A percentile compares a stretch with the other conserved stretches of the same genome.
These are phyloP conservation scores for Zaprionus taronus DNA, from an alignment of 1,140 invertebrate species.

Conservation along the genomic window DNA sequence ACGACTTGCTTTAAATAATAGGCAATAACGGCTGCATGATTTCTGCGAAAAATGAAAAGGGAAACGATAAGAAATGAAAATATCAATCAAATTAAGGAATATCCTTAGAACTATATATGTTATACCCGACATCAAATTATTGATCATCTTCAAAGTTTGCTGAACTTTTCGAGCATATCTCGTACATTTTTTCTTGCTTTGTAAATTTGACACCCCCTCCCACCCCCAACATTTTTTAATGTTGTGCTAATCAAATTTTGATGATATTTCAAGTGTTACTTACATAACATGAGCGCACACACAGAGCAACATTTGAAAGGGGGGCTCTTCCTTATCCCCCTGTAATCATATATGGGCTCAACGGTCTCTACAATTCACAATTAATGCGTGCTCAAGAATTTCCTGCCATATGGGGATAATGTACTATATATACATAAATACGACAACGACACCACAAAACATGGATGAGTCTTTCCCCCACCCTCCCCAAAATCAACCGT, in stretches of 20 bases:
- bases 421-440: slow-evolving; percentile 30
- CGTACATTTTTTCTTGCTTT: slow-evolving; percentile 4
- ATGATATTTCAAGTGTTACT: slow-evolving; percentile 43
- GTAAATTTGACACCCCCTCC: slow-evolving; percentile 1
- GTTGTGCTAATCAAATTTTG: slow-evolving; percentile 57
- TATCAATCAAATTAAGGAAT: not conserved
- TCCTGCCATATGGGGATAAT: slow-evolving; percentile 55
- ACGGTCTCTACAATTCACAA: slow-evolving; percentile 9
- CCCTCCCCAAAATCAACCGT: slow-evolving; percentile 43
- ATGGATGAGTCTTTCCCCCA: slow-evolving; percentile 38
- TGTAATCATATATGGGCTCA: not conserved
- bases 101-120: not conserved
- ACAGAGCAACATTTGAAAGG: not conserved
- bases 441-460: slow-evolving; percentile 41
- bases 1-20: slow-evolving; percentile 92
- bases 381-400: slow-evolving; percentile 64
- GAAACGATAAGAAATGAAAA: not conserved
- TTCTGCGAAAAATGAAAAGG: slow-evolving; percentile 58
- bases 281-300: slow-evolving; percentile 42
- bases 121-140: not conserved
- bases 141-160: not conserved
- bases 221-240: slow-evolving; percentile 35
- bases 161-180: slow-evolving; percentile 19
- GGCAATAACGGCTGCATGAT: slow-evolving; percentile 78
- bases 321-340: not conserved